phyloP scores from a whole-genome alignment of 2,888 invertebrate genomes.

The Cecidostiba fungosa region DNA sequence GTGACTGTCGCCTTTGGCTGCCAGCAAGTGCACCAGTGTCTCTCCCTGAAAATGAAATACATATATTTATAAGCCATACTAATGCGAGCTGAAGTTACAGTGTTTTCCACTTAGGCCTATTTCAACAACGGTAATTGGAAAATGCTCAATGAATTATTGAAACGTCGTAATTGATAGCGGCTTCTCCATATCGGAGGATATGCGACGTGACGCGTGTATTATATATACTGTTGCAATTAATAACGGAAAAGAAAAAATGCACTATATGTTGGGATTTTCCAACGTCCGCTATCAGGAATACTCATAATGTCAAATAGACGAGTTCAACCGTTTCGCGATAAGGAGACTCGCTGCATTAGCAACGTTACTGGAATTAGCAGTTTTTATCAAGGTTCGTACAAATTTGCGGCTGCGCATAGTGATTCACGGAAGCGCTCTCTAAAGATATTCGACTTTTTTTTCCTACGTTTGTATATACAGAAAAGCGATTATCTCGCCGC shows the following conservation, averaged over 20 bases:
- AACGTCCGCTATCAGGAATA: neutral
- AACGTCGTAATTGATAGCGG: neutral
- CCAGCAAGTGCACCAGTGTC: slow-evolving; percentile 73
- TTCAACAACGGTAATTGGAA: neutral
- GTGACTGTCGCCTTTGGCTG: slow-evolving; percentile 73
- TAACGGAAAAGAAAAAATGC: neutral
- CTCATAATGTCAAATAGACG: neutral
- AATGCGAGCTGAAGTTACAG: neutral
- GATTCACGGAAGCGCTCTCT: neutral
- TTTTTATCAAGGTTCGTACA: neutral
- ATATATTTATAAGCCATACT: neutral
- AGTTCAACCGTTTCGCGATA: neutral
- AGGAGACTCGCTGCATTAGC: neutral
- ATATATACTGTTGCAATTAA: neutral
- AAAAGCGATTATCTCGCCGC: neutral
- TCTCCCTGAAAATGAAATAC: slow-evolving; percentile 69
- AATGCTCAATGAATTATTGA: neutral
- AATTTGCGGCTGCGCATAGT: neutral
- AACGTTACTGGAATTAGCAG: slow-evolving; percentile 5
- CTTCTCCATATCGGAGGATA: neutral
- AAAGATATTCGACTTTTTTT: slow-evolving; percentile 14
- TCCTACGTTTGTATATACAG: neutral
- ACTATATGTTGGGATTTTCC: slow-evolving; percentile 3
- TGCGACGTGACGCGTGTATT: neutral
- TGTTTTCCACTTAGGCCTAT: neutral